Base-by-base conservation (phyloP, 2,888 invertebrate genomes). In the Orchesellides sinensis region DNA sequence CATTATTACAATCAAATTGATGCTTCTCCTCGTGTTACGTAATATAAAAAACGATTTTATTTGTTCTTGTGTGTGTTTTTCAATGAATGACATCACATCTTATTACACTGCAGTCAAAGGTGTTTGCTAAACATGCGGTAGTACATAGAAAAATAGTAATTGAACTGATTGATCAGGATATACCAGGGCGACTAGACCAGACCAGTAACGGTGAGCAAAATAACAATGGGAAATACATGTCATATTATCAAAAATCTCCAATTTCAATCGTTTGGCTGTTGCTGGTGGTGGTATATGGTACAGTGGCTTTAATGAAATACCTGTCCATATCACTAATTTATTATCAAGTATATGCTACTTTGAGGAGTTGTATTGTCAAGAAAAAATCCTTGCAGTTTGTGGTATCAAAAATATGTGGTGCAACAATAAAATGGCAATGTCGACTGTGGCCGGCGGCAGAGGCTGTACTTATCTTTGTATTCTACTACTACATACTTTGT, bases 141-240 rank as follows among this genome's bases (percentile, higher is more conserved):
- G 69, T 54, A 14, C 19, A n/a, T 8, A 49, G 35, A 8, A 35
- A 35, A 35, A 23, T 21, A 35, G 19, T 27, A 23, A 25, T 3
- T 6, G 12, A 49, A 49, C 4, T 59, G 27, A 8, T 10, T 25
- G 19, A 49, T 47, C 29, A 47, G 49, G 66, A 40, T 47, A 17
- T 10, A 35, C 23, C 6, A 4, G 47, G 10, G 35, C 6, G 32
- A 12, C n/a, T n/a, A n/a, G n/a, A n/a, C n/a, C n/a, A n/a, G n/a
- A n/a, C n/a, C n/a, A n/a, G n/a, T n/a, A n/a, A n/a, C n/a, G n/a
- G n/a, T n/a, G n/a, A n/a, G n/a, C n/a, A n/a, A n/a, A n/a, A 19
- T 27, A 69, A 54, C 69, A 54, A 69, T 69, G 54, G 54, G 54
- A 54, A 54, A 69, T 69, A 56, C 25, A 40, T 40, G 69, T 54